Evolutionary conservation across 2,888 invertebrate species (phyloP).

Genomic region (Hirtodrosophila cameraria): DNA sequence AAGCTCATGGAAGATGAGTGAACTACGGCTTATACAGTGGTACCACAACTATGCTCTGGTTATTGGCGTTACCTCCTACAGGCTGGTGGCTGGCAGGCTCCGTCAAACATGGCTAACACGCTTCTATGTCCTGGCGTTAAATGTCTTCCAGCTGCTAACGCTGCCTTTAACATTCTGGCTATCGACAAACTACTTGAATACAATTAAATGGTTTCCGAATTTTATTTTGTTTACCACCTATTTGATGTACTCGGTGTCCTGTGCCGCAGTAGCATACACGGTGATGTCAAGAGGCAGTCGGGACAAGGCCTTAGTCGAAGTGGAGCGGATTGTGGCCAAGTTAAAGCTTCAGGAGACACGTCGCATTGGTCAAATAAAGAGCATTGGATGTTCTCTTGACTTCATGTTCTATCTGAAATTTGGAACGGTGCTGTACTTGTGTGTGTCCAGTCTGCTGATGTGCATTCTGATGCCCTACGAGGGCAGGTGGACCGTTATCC

Average conservation of each 20-base stretch:
- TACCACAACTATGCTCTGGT: conserved; percentile 35
- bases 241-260: conserved; percentile 27
- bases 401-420: conserved; percentile 20
- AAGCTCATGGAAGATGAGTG: conserved; percentile 16
- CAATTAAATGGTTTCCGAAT: conserved; percentile 10
- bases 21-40: conserved; percentile 7
- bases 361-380: neutral
- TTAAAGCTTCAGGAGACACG: neutral
- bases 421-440: neutral
- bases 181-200: neutral
- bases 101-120: conserved; percentile 17
- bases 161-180: conserved; percentile 26
- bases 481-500: neutral
- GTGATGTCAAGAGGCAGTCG: conserved; percentile 39
- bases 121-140: conserved; percentile 25
- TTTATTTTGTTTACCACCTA: conserved; percentile 19
- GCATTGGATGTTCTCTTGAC: neutral
- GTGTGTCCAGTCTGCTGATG: neutral
- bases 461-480: neutral
- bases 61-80: conserved; percentile 49
- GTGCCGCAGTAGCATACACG: conserved; percentile 27
- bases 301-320: conserved; percentile 42
- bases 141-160: conserved; percentile 9
- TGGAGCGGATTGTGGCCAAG: conserved; percentile 19
- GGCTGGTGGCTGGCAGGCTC: neutral